Conservation (phyloP, 2,888 invertebrate genomes). For the Buathra laborator region DNA sequence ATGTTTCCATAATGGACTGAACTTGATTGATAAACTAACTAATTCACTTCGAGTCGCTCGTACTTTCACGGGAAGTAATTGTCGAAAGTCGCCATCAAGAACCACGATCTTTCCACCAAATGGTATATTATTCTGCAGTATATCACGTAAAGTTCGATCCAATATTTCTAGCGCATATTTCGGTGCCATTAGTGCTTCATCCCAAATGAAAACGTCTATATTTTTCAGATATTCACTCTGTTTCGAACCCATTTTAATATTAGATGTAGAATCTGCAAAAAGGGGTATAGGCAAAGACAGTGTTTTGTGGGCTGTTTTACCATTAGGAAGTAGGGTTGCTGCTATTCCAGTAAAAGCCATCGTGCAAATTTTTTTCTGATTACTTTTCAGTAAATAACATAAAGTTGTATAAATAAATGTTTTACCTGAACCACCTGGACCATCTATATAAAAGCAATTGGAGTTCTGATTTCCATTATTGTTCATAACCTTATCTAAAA, state of each 20-base stretch:
- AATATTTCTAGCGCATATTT: background rate
- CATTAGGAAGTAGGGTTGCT: slow-evolving; percentile 28
- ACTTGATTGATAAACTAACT: background rate
- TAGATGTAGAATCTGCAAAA: too few species aligned
- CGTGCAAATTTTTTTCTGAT: slow-evolving; percentile 31
- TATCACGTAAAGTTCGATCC: background rate
- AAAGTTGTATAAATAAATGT: slow-evolving; percentile 46
- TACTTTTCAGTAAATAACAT: slow-evolving; percentile 38
- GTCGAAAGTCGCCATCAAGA: slow-evolving; percentile 7
- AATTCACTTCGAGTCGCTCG: background rate
- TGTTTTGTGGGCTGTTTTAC: slow-evolving; percentile 48
- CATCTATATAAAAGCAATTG: slow-evolving; percentile 7
- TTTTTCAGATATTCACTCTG: too few species aligned
- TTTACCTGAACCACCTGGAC: slow-evolving; percentile 47
- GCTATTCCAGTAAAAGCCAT: slow-evolving; percentile 55
- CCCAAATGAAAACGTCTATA: background rate
- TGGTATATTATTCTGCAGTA: background rate
- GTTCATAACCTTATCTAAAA: too few species aligned
- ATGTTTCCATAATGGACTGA: background rate
- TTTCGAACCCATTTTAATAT: too few species aligned
- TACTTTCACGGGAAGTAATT: slow-evolving; percentile 1
- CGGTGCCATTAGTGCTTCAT: background rate
- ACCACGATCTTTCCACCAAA: slow-evolving; percentile 2
- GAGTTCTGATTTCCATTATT: too few species aligned
- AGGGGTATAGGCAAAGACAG: slow-evolving; percentile 29